Evolutionary conservation across 2,888 invertebrate species (phyloP).

Genomic region (Pristionchus maxplancki): DNA sequence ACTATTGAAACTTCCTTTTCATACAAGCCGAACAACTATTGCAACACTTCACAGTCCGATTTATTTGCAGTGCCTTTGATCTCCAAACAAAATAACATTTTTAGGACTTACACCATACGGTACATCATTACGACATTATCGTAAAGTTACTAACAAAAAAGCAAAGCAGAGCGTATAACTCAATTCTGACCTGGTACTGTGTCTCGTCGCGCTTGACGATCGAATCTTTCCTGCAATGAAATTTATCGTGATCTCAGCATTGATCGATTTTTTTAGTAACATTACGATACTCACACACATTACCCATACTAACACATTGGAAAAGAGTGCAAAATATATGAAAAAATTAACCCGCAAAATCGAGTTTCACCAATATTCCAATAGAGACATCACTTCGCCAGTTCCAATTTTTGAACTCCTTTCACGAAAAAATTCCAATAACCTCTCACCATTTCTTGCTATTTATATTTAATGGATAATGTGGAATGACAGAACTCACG

Average conservation of each 20-base stretch:
- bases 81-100: no score
- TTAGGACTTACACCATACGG: neutral
- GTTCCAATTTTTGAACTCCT: neutral
- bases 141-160: no score
- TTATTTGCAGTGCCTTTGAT: neutral
- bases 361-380: neutral
- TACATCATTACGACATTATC: neutral
- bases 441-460: neutral
- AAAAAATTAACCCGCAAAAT: neutral
- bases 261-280: no score
- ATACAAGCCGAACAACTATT: neutral
- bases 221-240: slow-evolving; percentile 58
- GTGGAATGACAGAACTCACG: slow-evolving; percentile 83
- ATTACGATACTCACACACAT: no score
- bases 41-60: neutral
- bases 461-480: slow-evolving; percentile 82
- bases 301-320: no score
- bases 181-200: slow-evolving; percentile 54
- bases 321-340: slow-evolving; percentile 75
- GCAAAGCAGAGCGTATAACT: neutral
- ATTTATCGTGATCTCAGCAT: neutral
- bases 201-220: slow-evolving; percentile 4
- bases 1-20: neutral
- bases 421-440: neutral
- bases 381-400: neutral